A percentile compares a stretch with the other conserved stretches of the same genome.
Conservation (phyloP, 2,888 invertebrate genomes). For the Trissolcus brochymenae region DNA sequence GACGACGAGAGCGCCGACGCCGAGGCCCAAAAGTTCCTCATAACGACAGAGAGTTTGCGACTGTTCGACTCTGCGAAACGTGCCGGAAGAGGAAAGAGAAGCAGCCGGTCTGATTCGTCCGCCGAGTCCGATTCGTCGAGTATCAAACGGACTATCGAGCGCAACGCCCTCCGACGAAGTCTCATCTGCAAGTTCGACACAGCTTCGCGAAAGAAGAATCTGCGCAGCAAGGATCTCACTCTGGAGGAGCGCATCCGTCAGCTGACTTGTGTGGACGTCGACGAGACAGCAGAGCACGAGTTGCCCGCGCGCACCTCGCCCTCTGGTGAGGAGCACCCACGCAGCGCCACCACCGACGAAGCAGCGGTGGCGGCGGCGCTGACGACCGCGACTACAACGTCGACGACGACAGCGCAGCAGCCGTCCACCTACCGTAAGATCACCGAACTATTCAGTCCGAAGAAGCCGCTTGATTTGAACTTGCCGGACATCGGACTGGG, state of each 20-base stretch:
- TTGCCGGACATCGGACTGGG: conserved; percentile 65
- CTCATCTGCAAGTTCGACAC: conserved; percentile 82
- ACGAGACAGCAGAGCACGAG: conserved; percentile 78
- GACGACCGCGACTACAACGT: background rate
- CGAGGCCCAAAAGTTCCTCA: conserved; percentile 78
- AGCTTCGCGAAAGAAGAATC: conserved; percentile 78
- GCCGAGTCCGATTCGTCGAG: conserved; percentile 71
- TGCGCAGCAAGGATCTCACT: conserved; percentile 83
- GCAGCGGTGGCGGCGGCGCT: background rate
- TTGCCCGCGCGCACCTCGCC: conserved; percentile 81
- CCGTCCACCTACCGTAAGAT: conserved; percentile 82
- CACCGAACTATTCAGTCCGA: conserved; percentile 80
- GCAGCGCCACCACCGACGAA: conserved; percentile 8
- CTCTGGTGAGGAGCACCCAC: conserved; percentile 78
- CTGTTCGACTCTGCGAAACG: conserved; percentile 83
- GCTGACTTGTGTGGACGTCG: conserved; percentile 88
- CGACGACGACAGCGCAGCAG: conserved; percentile 16
- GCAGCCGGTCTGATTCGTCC: conserved; percentile 71
- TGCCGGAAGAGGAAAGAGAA: conserved; percentile 74
- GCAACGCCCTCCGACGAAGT: conserved; percentile 88
- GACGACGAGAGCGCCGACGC: conserved; percentile 73
- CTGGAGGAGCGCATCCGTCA: conserved; percentile 91
- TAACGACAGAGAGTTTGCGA: conserved; percentile 87
- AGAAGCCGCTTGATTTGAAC: conserved; percentile 76
- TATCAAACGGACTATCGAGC: conserved; percentile 86